phyloP scores from a whole-genome alignment of 2,797 vertebrate genomes.

The Tauraco hartlaubi region DNA sequence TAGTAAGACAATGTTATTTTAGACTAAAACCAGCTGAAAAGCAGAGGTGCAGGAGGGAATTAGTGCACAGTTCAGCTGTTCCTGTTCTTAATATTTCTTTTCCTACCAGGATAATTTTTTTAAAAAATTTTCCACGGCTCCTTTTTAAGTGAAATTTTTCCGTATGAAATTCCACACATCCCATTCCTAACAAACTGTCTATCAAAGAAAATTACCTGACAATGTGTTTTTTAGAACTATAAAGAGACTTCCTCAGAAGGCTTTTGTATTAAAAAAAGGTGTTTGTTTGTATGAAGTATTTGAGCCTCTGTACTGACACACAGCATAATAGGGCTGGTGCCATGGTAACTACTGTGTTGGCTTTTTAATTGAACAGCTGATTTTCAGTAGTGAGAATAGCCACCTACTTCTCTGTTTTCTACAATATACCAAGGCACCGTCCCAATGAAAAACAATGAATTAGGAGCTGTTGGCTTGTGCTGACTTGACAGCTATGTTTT shows the following conservation, averaged over 20 bases:
- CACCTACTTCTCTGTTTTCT: not conserved
- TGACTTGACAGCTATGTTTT: not conserved
- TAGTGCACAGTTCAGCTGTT: not conserved
- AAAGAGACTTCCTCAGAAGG: not conserved
- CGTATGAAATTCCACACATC: not conserved
- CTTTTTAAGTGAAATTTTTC: not conserved
- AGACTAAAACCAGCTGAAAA: not conserved
- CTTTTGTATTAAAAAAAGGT: not conserved
- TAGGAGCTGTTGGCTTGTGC: not conserved
- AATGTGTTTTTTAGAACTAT: not conserved
- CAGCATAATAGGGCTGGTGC: constrained; percentile 12
- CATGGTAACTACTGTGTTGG: not conserved
- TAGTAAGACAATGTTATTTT: constrained; percentile 8
- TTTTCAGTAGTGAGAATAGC: not conserved
- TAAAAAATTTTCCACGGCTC: not conserved
- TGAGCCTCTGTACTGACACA: not conserved
- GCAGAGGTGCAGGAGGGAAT: not conserved
- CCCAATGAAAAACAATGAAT: constrained; percentile 1
- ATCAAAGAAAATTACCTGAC: not conserved
- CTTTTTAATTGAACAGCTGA: constrained; percentile 44
- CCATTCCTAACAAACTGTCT: not conserved
- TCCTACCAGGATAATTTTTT: not conserved
- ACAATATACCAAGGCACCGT: not conserved
- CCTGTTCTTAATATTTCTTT: not conserved
- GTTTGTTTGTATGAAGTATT: constrained; percentile 8